Evolutionary conservation across 2,797 vertebrate genomes (phyloP).

Genomic region (Cyprinodon diabolis): DNA sequence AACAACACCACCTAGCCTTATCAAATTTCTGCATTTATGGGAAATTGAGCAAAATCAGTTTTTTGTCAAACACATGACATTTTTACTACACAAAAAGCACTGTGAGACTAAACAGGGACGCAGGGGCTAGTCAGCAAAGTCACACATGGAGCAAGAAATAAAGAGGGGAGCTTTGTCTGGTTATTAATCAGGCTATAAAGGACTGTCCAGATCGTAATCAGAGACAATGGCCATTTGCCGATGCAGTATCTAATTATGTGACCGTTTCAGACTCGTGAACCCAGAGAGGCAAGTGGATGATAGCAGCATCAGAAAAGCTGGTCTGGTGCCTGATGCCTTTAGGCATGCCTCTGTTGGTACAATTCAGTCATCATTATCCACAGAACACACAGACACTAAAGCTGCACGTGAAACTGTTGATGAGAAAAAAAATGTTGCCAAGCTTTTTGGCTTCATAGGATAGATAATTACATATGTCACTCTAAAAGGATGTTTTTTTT

Average conservation of each 20-base stretch:
- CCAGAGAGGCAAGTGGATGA: conserved; percentile 49
- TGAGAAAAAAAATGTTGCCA: conserved; percentile 50
- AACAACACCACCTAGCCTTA: conserved; percentile 15
- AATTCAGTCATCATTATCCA: conserved; percentile 66
- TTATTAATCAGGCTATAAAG: conserved; percentile 53
- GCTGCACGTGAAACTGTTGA: conserved; percentile 52
- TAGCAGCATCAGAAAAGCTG: conserved; percentile 32
- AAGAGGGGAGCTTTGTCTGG: conserved; percentile 19
- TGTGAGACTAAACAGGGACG: conserved; percentile 44
- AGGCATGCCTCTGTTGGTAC: conserved; percentile 49
- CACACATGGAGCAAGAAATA: conserved; percentile 16
- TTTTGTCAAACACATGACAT: conserved; percentile 73
- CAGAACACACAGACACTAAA: conserved; percentile 49
- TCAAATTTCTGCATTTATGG: conserved; percentile 45
- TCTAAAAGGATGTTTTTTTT: conserved; percentile 35
- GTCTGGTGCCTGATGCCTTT: conserved; percentile 37
- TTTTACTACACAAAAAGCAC: conserved; percentile 45
- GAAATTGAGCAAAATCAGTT: conserved; percentile 68
- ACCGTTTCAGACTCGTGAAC: conserved; percentile 44
- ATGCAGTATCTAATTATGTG: conserved; percentile 56
- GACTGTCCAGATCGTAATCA: conserved; percentile 53
- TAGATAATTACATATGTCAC: conserved; percentile 46
- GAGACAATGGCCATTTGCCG: conserved; percentile 30
- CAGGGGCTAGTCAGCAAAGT: conserved; percentile 48
- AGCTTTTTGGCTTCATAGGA: conserved; percentile 43